A percentile compares a stretch with the other conserved stretches of the same genome.
These are phyloP conservation scores for Zophobas morio DNA, from an alignment of 1,140 invertebrate species.

Conservation along the genomic window DNA sequence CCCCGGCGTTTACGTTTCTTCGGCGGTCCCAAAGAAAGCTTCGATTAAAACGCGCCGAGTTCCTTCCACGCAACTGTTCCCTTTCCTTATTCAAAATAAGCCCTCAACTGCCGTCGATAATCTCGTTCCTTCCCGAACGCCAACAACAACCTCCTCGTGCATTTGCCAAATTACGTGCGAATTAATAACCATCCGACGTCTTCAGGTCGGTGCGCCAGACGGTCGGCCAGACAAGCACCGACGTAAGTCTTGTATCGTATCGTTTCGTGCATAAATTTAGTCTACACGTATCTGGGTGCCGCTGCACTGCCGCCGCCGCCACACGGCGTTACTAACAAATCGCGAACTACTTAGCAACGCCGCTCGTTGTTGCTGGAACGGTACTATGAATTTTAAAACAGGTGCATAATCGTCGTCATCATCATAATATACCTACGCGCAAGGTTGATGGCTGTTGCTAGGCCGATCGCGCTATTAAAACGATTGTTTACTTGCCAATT, in stretches of 20 bases:
- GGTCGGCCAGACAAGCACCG: neutral
- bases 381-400: constrained; percentile 46
- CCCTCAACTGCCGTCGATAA: too few relatives aligned
- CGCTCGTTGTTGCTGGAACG: neutral
- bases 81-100: too few relatives aligned
- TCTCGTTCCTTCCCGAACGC: too few relatives aligned
- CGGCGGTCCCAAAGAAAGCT: too few relatives aligned
- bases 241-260: constrained; percentile 1
- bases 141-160: too few relatives aligned
- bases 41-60: too few relatives aligned
- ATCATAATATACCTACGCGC: constrained; percentile 8
- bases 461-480: constrained; percentile 35
- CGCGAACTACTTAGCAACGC: constrained; percentile 3
- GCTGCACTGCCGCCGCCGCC: neutral
- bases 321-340: neutral
- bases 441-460: constrained; percentile 47
- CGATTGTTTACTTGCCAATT: constrained; percentile 46
- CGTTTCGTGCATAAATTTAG: constrained; percentile 3
- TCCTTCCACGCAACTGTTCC: too few relatives aligned
- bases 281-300: neutral
- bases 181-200: neutral
- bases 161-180: neutral
- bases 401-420: constrained; percentile 41
- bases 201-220: constrained; percentile 2
- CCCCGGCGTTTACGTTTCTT: too few relatives aligned